Evolutionary conservation across 2,797 vertebrate species (phyloP), one percentile per base, ranked within the genome.

Genomic region (Xenentodon cancila): DNA sequence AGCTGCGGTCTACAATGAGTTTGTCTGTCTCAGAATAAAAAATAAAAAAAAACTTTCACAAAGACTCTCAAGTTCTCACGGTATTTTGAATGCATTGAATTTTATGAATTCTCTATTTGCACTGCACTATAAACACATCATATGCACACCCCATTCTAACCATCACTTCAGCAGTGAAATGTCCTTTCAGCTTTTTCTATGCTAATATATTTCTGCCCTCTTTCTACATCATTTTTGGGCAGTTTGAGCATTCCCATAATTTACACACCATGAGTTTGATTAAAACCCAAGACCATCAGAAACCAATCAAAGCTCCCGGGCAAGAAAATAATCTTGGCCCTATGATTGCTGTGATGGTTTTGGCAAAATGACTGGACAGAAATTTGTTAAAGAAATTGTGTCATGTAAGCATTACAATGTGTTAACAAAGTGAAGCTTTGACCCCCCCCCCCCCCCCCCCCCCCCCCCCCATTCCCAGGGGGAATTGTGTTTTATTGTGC

Each of bases 241-340:
- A 52, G 7, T 52, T 32, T 18, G 2, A 44, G 22, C 32, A 52
- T 46, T 58, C 21, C 17, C 43, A 11, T 13, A 12, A 5, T 50
- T 43, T 8, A n/a, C 21, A 12, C 40, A 37, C 27, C 7, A 20
- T 40, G 17, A 5, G 11, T 67, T 67, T 40, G 42, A 34, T 53
- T 11, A 54, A 60, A 43, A 21, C 6, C 42, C 18, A 56, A 44
- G 7, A 53, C 22, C 37, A 42, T 59, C 45, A 64, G 25, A 64
- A 53, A 19, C 47, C 18, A 37, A 40, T 40, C 37, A 16, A 40
- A 40, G 37, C 37, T 40, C 37, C 13, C 37, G 4, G 16, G 37
- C 37, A 40, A 40, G 13, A 40, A 40, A 40, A 40, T 15, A 40
- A 16, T 40, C 37, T 40, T 40, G 37, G 37, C 13, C 13, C 37